These are phyloP conservation scores for Caenorhabditis briggsae DNA, from an alignment of 1,140 invertebrate genomes.

Conservation along the genomic window DNA sequence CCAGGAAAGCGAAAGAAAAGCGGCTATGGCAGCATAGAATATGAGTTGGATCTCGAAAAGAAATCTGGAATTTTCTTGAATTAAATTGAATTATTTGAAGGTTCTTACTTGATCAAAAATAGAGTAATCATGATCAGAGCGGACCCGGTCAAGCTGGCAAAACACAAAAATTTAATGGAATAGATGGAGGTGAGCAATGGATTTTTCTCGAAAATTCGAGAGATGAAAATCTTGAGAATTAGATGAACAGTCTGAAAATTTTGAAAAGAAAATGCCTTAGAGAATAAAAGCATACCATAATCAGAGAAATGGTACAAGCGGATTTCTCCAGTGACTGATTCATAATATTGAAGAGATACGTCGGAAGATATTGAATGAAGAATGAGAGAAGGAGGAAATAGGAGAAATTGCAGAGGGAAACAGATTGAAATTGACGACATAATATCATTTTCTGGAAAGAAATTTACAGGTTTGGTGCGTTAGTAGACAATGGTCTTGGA, in stretches of 20 bases:
- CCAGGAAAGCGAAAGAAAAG: constrained; percentile 27
- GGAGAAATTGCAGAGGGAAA: background rate
- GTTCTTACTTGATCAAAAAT: constrained; percentile 2
- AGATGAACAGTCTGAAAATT: constrained; percentile 29
- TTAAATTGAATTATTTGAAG: background rate
- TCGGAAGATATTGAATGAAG: constrained; percentile 28
- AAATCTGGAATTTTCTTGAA: constrained; percentile 14
- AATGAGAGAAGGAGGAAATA: background rate
- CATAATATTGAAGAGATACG: constrained; percentile 26
- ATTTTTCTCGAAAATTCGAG: constrained; percentile 44
- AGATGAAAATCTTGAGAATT: constrained; percentile 28
- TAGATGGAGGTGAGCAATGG: constrained; percentile 21
- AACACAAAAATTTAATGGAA: constrained; percentile 6
- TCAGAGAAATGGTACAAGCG: constrained; percentile 42
- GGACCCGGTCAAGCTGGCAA: background rate
- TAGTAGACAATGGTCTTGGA: too few species aligned
- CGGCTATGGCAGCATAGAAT: constrained; percentile 22
- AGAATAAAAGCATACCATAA: background rate
- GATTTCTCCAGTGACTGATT: constrained; percentile 22
- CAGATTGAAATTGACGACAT: constrained; percentile 14
- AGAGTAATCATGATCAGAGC: constrained; percentile 33
- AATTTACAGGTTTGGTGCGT: too few species aligned
- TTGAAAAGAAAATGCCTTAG: background rate
- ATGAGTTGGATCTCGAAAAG: constrained; percentile 41
- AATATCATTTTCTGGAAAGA: constrained; percentile 41